Percentiles rank a stretch among this genome's conserved stretches.
Evolutionary conservation across 2,888 invertebrate species (phyloP).

Genomic region (Rhopalosiphum nymphaeae): DNA sequence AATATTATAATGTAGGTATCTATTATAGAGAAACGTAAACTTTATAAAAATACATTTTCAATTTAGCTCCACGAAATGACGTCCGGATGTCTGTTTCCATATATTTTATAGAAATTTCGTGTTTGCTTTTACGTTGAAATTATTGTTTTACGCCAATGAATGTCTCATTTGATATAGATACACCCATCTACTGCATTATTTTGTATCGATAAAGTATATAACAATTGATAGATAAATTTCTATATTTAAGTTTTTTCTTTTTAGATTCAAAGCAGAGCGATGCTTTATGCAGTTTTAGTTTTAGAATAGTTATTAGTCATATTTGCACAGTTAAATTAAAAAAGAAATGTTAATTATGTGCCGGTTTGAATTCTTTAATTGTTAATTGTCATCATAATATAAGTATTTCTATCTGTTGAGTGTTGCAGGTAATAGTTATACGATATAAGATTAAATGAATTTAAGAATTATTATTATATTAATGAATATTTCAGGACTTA

Average conservation of each 20-base stretch:
- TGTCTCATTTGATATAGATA: no score
- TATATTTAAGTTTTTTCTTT: no score
- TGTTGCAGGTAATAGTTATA: no score
- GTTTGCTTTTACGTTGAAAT: neutral
- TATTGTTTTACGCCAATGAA: no score
- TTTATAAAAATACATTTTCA: neutral
- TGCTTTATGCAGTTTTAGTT: no score
- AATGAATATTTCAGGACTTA: no score
- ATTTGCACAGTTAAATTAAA: neutral
- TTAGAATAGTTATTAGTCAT: neutral
- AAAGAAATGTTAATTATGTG: neutral
- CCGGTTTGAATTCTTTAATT: neutral
- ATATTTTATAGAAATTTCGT: neutral
- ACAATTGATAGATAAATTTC: no score
- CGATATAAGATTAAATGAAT: no score
- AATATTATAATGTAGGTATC: neutral
- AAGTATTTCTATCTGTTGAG: no score
- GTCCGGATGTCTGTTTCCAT: neutral
- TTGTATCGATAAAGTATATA: neutral
- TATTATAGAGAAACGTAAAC: neutral
- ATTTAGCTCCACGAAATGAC: no score
- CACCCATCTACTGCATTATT: neutral
- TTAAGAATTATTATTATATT: no score
- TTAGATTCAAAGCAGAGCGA: no score
- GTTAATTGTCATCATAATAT: neutral